Conservation (phyloP, 2,888 invertebrate genomes). For the Spodoptera littoralis region DNA sequence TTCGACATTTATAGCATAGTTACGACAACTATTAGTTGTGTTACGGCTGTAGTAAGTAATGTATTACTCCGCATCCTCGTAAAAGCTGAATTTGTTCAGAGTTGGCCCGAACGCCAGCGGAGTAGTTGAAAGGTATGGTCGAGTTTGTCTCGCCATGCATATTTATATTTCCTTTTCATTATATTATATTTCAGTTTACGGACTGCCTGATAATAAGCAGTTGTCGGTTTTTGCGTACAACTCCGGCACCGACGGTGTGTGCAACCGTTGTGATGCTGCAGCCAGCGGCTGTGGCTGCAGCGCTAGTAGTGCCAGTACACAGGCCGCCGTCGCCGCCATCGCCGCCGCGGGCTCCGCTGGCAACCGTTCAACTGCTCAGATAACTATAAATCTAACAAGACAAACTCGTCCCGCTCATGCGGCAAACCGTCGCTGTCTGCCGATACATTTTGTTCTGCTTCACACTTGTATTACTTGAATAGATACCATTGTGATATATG, state of each 20-base stretch:
- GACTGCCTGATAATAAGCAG: no score
- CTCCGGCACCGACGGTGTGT: no score
- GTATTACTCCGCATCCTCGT: slow-evolving; percentile 25
- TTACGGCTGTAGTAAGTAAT: slow-evolving; percentile 13
- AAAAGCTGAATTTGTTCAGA: slow-evolving; percentile 16
- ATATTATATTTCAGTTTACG: no score
- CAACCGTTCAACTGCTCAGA: slow-evolving; percentile 54
- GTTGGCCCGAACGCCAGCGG: background rate
- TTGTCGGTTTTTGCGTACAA: no score
- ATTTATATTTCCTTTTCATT: no score
- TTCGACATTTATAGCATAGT: slow-evolving; percentile 24
- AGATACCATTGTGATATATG: no score
- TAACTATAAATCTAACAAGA: slow-evolving; percentile 56
- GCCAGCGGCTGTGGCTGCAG: no score
- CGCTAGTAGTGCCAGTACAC: background rate
- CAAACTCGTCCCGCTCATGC: slow-evolving; percentile 51
- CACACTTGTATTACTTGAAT: no score
- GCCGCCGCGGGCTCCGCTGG: slow-evolving; percentile 21
- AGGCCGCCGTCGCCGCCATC: background rate
- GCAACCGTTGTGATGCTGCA: no score
- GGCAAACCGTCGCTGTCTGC: slow-evolving; percentile 20
- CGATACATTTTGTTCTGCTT: background rate
- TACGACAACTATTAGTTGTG: slow-evolving; percentile 26
- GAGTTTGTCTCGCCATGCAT: slow-evolving; percentile 3
- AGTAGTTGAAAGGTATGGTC: no score